phyloP scores from a whole-genome alignment of 2,797 vertebrate genomes.

The Spinus pinus region DNA sequence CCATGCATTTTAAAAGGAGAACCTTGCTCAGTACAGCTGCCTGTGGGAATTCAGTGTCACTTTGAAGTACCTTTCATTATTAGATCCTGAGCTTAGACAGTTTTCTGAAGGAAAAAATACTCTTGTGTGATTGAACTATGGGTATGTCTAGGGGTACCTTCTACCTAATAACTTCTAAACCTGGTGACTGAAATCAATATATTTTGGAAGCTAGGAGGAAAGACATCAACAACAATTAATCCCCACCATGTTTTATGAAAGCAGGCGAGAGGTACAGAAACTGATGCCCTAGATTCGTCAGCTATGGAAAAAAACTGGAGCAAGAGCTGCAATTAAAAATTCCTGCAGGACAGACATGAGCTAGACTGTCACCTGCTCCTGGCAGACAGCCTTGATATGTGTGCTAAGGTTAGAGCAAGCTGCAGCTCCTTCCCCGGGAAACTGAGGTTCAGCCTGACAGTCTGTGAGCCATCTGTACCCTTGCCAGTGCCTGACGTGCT shows the following conservation, averaged over 20 bases:
- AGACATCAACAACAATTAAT: background rate
- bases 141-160: background rate
- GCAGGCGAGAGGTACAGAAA: background rate
- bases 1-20: background rate
- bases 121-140: background rate
- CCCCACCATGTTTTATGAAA: background rate
- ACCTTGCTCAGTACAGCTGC: background rate
- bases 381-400: background rate
- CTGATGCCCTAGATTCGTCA: background rate
- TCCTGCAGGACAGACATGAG: background rate
- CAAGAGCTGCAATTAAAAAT: background rate
- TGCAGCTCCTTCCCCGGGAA: background rate
- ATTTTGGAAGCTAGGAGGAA: background rate
- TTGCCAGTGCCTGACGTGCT: background rate
- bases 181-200: background rate
- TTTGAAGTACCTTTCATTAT: background rate
- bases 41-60: background rate
- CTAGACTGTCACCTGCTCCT: background rate
- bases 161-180: background rate
- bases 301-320: background rate
- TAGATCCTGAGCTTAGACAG: background rate
- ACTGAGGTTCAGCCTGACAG: background rate
- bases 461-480: background rate
- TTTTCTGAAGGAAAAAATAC: background rate
- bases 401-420: accelerated